Evolutionary conservation across 1,140 invertebrate genomes (phyloP).

Genomic region (Anadara kagoshimensis): DNA sequence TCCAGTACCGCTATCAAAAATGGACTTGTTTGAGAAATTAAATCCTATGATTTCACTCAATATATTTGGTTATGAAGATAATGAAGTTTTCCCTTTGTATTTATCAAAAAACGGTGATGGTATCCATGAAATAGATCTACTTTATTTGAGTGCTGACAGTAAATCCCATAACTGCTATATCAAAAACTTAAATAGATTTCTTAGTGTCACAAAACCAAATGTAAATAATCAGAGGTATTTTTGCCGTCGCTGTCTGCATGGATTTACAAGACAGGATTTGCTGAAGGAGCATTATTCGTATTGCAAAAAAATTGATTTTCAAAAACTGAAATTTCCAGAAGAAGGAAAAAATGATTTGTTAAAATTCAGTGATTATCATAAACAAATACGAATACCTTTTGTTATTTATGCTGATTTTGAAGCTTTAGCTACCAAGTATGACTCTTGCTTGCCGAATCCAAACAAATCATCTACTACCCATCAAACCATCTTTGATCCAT

Average conservation of each 20-base stretch:
- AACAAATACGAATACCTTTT: conserved; percentile 22
- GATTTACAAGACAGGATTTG: conserved; percentile 5
- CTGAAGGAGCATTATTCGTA: conserved; percentile 1
- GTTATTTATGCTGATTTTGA: conserved; percentile 15
- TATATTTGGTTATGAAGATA: conserved; percentile 25
- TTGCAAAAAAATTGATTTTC: conserved; percentile 4
- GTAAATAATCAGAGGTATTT: conserved; percentile 4
- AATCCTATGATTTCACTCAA: conserved; percentile 29
- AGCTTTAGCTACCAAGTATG: not conserved
- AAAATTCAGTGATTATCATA: conserved; percentile 24
- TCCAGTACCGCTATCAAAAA: conserved; percentile 23
- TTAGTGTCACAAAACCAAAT: conserved; percentile 12
- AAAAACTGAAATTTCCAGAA: conserved; percentile 1
- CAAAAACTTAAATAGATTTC: conserved; percentile 30
- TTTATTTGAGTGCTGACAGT: conserved; percentile 9
- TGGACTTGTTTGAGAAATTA: conserved; percentile 22
- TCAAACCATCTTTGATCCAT: conserved; percentile 10
- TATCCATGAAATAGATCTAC: conserved; percentile 5
- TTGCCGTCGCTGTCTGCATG: conserved; percentile 15
- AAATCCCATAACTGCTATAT: conserved; percentile 40
- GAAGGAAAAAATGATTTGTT: conserved; percentile 27
- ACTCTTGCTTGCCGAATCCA: conserved; percentile 14
- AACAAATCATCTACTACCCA: not conserved
- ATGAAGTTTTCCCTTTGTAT: conserved; percentile 21
- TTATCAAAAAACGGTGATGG: conserved; percentile 4